Evolutionary conservation across 2,888 invertebrate genomes (phyloP), one percentile per base, ranked within the genome.

Genomic region (Gari tellinella): DNA sequence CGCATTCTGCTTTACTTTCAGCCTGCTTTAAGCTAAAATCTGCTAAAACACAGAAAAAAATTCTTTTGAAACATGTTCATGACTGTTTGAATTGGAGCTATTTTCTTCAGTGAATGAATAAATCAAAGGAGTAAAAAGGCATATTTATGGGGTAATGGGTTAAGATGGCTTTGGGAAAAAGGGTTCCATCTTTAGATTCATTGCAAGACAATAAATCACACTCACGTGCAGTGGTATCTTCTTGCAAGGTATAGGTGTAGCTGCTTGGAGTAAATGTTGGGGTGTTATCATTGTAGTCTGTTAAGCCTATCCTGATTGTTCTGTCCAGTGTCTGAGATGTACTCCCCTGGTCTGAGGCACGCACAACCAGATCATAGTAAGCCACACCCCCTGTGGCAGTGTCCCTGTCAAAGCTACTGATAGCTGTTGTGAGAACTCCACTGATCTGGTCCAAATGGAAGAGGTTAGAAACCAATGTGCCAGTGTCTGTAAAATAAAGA

Each of bases 221-320:
- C 31, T 31, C 10, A 31, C 31, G 4, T 4, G 31, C 31, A 31
- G 31, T 31, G 4, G 31, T 31, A 31, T 31, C 31, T 55, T 79
- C 79, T 37, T 45, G n/a, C n/a, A 72, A 55, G 15, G 46, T 15
- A n/a, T 58, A 43, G 41, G 53, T 46, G 45, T 74, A 79, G 12
- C 74, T 25, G 40, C 58, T 75, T 64, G 81, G 76, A 4, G 67
- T 21, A 66, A 88, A 89, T 14, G 70, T 65, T 19, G 89, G 88
- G 1, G 82, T 62, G 23, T 84, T 82, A 60, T 88, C 87, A 61
- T 88, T 88, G 26, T 72, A 80, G 60, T 88, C 86, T 8, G 68
- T 64, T 2, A 88, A 74, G 4, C 21, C 65, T 2, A 87, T 81
- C 14, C 81, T 76, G 15, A 87, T 74, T 0, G 82, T 80, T 3